Evolutionary conservation across 2,797 vertebrate species (phyloP), one percentile per base, ranked within the genome.

Genomic region (Mormyrops boulengeri): DNA sequence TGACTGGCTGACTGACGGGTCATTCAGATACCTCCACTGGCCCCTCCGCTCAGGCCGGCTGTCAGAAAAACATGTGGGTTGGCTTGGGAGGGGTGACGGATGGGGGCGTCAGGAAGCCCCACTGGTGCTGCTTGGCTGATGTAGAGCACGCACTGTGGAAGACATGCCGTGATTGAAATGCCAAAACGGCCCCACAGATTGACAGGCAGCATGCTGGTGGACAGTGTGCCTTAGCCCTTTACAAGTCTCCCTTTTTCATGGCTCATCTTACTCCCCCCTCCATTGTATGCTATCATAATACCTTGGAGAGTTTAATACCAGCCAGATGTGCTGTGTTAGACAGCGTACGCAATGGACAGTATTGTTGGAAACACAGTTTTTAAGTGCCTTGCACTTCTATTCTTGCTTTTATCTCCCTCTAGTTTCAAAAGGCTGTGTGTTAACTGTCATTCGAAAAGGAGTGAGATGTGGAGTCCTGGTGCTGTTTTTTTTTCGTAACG

Each of bases 121-220:
- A 17, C 73, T 84, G 73, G 73, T 89, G 88, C 88, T 34, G 88
- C 26, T 5, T 57, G 73, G 50, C 8, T 84, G 88, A 89, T 89
- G 73, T 55, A 14, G 73, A 22, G 73, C 49, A 4, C 50, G 14
- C 19, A 49, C 73, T 38, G 49, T 55, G 66, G 69, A 49, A 26
- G 26, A 53, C 69, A 47, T 12, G 22, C 44, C 22, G 55, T 3
- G 7, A 55, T 17, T 55, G 86, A 41, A 50, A 53, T 26, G 86
- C 17, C 49, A 30, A 2, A 49, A 50, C 22, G 41, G 44, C 88
- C 22, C 22, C 19, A 12, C 62, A 50, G 60, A 88, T 30, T 77
- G 88, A 88, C 44, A 8, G 9, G 22, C 17, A 49, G 5, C 38
- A 50, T 22, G 11, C 12, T 26, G 44, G 57, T 44, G 57, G 55